Evolutionary conservation across 1,140 invertebrate genomes (phyloP), one percentile per base, ranked within the genome.

Genomic region (Daktulosphaira vitifoliae): DNA sequence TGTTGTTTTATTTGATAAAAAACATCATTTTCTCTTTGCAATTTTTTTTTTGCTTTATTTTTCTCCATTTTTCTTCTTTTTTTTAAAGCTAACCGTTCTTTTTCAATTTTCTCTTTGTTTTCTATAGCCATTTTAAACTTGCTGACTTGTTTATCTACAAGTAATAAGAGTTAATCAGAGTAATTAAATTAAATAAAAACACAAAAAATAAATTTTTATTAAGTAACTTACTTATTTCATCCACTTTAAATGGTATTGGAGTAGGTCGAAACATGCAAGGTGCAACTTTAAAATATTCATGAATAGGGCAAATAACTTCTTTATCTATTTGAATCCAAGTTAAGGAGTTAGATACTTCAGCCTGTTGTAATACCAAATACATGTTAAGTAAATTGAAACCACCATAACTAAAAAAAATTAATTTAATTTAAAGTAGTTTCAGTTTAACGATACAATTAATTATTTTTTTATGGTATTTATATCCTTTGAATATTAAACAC

Each of bases 191-290:
- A 6, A 33, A 6, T 33, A 33, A 5, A 33, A 6, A 6, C 11
- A 6, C 5, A 6, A 11, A 5, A 33, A 33, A 33, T 33, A 33
- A 6, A 33, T 33, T 33, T 6, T 33, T 33, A 33, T 33, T 33
- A 11, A 7, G 22, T 8, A 48, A 62, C 56, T 13, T n/a, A 62
- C 56, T 20, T 62, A 62, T 62, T 0, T 1, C 15, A 29, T 62
- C 1, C 2, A 62, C 8, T 29, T 62, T 15, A 3, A 62, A 33
- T 8, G 8, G 0, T 2, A 20, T 7, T 8, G 5, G 13, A 48
- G 44, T 62, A 20, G 56, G 56, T 16, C 16, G 44, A 25, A 62
- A 62, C 56, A 62, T 62, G 26, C 56, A 62, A 5, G 56, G 56
- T 15, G 56, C 56, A 22, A 62, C 25, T 48, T 37, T 62, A 6